phyloP scores from a whole-genome alignment of 2,888 invertebrate species.

The Tanytarsus gracilentus region DNA sequence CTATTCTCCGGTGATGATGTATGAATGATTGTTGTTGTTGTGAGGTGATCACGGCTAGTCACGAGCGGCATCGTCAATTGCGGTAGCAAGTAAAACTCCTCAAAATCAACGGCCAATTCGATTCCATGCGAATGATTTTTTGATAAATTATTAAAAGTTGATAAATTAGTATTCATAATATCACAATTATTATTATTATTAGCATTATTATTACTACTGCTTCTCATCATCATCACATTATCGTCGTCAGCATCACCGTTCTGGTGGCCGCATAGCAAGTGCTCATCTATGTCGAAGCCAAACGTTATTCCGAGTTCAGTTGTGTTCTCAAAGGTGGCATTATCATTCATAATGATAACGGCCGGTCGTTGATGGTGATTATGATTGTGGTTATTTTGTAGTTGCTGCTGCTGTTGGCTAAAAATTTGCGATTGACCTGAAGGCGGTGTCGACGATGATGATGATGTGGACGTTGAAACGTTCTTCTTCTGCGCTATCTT shows the following conservation, averaged over 20 bases:
- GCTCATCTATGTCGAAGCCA: conserved; percentile 70
- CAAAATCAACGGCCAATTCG: conserved; percentile 6
- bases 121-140: conserved; percentile 18
- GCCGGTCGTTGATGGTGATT: conserved; percentile 49
- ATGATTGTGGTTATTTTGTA: conserved; percentile 5
- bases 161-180: conserved; percentile 29
- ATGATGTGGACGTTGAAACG: not conserved
- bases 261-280: conserved; percentile 50
- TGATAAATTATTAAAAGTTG: conserved; percentile 19
- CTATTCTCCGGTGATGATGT: not conserved
- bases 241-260: conserved; percentile 32
- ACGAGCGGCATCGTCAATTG: not conserved
- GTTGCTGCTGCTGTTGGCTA: not conserved
- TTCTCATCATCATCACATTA: not conserved
- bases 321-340: conserved; percentile 36
- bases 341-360: conserved; percentile 63
- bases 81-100: too few species aligned
- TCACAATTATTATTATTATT: conserved; percentile 28
- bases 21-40: conserved; percentile 30
- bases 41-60: not conserved
- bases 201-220: not conserved
- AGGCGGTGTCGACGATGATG: not conserved
- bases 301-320: conserved; percentile 57
- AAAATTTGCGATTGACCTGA: conserved; percentile 11
- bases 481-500: not conserved